Conservation (phyloP, 2,797 vertebrate species). For the Mastacembelus armatus region DNA sequence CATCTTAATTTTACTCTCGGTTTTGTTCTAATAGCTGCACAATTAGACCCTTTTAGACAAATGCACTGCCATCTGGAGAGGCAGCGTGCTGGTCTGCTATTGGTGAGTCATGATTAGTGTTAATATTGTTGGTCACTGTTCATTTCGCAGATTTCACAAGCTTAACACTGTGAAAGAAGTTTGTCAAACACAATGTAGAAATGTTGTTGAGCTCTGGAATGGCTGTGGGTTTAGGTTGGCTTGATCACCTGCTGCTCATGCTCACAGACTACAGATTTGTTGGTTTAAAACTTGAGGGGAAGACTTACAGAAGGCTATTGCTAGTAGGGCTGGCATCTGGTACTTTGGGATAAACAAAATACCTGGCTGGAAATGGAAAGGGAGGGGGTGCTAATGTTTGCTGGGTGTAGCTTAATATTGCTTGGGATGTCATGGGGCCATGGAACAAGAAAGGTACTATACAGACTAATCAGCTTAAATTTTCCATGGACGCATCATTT, state of each 20-base stretch:
- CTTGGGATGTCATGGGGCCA: background rate
- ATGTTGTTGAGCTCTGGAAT: background rate
- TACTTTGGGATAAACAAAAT: conserved; percentile 38
- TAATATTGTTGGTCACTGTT: conserved; percentile 50
- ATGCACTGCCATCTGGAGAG: conserved; percentile 70
- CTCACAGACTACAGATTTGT: conserved; percentile 22
- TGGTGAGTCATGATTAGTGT: conserved; percentile 45
- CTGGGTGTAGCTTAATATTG: conserved; percentile 7
- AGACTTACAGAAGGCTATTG: conserved; percentile 5
- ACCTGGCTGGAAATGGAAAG: conserved; percentile 16
- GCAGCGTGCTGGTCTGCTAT: conserved; percentile 36
- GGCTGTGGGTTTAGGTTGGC: conserved; percentile 11
- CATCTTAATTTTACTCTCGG: conserved; percentile 61
- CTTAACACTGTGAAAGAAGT: conserved; percentile 12
- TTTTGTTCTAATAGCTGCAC: conserved; percentile 49
- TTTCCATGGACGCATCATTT: background rate
- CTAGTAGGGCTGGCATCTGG: conserved; percentile 25
- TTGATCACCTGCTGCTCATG: background rate
- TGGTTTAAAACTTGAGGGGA: conserved; percentile 16
- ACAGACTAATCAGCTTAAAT: background rate
- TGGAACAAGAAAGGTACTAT: background rate
- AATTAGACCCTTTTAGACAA: conserved; percentile 68
- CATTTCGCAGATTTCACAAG: conserved; percentile 40
- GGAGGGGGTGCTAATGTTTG: conserved; percentile 9
- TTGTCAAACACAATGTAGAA: conserved; percentile 9